Base-by-base conservation (phyloP, 2,888 invertebrate species). In the Andrena hattorfiana region DNA sequence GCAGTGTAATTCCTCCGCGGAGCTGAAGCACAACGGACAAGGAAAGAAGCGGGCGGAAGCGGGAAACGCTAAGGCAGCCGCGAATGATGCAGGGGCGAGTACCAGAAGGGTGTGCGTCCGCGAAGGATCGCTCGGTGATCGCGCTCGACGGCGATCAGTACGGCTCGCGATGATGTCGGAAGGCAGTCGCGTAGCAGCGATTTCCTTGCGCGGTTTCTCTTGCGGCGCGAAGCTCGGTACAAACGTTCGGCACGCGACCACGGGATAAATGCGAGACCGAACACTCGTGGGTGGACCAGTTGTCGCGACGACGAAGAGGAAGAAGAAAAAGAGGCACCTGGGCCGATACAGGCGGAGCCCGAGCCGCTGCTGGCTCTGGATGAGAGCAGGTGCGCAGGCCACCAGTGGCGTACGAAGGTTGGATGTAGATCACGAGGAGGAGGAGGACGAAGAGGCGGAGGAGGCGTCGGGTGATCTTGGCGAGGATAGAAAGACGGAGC, bases 111-210 rank as follows among this genome's bases (percentile, higher is more conserved):
- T 51, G 66, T 16, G 62, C 60, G 54, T 64, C 54, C 79, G 70
- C 26, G 77, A 51, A 59, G 49, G 70, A 81, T 72, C 76, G 60
- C 32, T 42, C 68, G 74, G 62, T 68, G 76, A 66, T 77, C 70
- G 72, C 62, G 30, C 51, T 48, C 30, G 56, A 16, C 62, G 59
- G 66, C 74, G 66, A 73, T 67, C 85, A 84, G 63, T 83, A 77
- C 66, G 71, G 85, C 56, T 74, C 87, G 75, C 90, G 88, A 91
- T 91, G 89, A 91, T 91, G 91, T 84, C 90, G 89, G 84, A 86
- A 80, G 64, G 84, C 67, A 77, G 71, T 81, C 77, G 75, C 70
- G 73, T 76, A 79, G 77, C 63, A 73, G 69, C 78, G 79, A 70
- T 83, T 71, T 75, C 71, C 73, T 86, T 77, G 75, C 76, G 83